Evolutionary conservation across 1,140 invertebrate species (phyloP).

Genomic region (Drosophila ercepeae): DNA sequence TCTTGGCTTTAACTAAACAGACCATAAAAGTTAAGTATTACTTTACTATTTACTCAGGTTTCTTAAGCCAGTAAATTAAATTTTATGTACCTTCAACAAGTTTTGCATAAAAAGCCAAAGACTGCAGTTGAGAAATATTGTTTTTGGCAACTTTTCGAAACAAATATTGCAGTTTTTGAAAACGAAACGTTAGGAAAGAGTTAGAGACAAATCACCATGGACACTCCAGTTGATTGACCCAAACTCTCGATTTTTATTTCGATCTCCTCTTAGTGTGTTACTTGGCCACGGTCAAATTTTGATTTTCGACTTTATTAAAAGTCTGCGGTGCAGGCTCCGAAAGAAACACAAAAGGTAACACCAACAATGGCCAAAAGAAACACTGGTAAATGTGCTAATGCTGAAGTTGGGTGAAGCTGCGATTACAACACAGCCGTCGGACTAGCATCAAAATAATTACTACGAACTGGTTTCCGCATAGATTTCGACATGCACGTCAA

Average conservation of each 20-base stretch:
- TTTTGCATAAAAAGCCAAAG: background rate
- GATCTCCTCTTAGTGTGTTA: slow-evolving; percentile 57
- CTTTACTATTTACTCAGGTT: background rate
- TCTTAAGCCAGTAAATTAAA: background rate
- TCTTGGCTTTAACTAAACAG: no score
- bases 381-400: slow-evolving; percentile 43
- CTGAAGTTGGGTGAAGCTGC: slow-evolving; percentile 46
- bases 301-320: slow-evolving; percentile 38
- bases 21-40: background rate
- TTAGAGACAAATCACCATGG: slow-evolving; percentile 2
- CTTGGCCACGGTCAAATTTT: slow-evolving; percentile 69
- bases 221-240: slow-evolving; percentile 13
- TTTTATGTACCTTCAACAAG: background rate
- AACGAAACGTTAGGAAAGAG: background rate
- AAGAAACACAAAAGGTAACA: slow-evolving; percentile 23
- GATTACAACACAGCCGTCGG: slow-evolving; percentile 60
- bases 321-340: slow-evolving; percentile 10
- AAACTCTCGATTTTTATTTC: slow-evolving; percentile 31
- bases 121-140: background rate
- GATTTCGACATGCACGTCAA: slow-evolving; percentile 62
- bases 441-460: slow-evolving; percentile 70
- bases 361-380: slow-evolving; percentile 23
- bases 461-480: slow-evolving; percentile 67
- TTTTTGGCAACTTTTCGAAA: background rate
- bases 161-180: background rate